Base-by-base conservation (phyloP, 2,888 invertebrate genomes). In the Blera fallax region DNA sequence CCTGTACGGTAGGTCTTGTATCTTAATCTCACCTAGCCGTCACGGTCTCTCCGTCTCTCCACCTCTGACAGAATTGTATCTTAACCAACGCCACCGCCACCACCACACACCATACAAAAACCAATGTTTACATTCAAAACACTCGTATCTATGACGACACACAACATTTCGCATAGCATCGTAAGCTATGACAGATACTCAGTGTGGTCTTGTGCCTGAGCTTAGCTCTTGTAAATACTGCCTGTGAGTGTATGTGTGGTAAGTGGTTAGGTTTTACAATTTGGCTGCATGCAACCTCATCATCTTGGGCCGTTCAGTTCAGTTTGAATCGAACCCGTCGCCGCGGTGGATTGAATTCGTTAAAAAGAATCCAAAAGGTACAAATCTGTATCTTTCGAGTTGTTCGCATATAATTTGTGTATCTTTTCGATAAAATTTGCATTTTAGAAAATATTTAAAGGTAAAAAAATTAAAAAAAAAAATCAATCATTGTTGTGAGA, bases 301-400 rank as follows among this genome's bases (percentile, higher is more conserved):
- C 80, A 76, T 84, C 84, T 74, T 14, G 24, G 34, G 21, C 18
- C 40, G 58, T 58, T 70, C 40, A 70, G 62, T 76, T 84, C 58
- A 84, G 84, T 84, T 84, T 80, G 84, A 84, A 80, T 80, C 84
- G 80, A 84, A 84, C 84, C 69, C 74, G 84, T 40, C 80, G 79
- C 74, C 58, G 45, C 74, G 74, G 80, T 76, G 37, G 52, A 80
- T 74, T 70, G 64, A 70, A 70, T 80, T 65, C 50, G 64, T 80
- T 43, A 65, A 74, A 29, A 70, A n/a, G n/a, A 58, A 64, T 80
- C 73, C 60, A 27, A 18, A 11, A 78, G n/a, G 52, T 37, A 29
- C 5, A 56, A 16, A 32, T 34, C 16, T 45, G 29, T 43, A 72
- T 40, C 50, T 50, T n/a, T 16, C n/a, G 21, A 43, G 40, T 8